A percentile compares a stretch with the other conserved stretches of the same genome.
Evolutionary conservation across 2,113 vertebrate genomes (phyloP).

Genomic region (Elachura formosa): DNA sequence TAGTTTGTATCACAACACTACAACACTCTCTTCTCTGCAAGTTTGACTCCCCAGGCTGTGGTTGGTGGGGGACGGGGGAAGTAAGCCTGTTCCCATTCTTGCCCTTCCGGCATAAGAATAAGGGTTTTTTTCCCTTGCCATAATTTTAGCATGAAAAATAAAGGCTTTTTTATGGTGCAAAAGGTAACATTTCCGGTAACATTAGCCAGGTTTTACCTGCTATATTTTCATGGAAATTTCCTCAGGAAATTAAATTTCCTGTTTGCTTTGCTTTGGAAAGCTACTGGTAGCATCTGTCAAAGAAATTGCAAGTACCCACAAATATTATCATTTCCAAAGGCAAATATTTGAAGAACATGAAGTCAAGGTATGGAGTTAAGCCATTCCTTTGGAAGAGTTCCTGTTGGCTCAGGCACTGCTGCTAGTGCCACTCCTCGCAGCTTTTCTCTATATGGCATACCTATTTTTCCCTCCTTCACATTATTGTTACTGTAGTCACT

Average conservation of each 20-base stretch:
- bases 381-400: conserved; percentile 43
- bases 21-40: background rate
- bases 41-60: background rate
- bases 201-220: background rate
- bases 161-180: background rate
- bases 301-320: conserved; percentile 45
- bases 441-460: background rate
- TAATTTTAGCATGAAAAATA: background rate
- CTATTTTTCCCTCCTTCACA: background rate
- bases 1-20: background rate
- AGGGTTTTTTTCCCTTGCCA: background rate
- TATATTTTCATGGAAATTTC: conserved; percentile 29
- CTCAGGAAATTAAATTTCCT: background rate
- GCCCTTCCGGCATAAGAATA: background rate
- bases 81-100: background rate
- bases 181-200: background rate
- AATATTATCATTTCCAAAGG: conserved; percentile 54
- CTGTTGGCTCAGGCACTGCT: background rate
- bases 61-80: background rate
- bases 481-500: background rate
- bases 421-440: background rate
- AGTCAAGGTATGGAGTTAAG: conserved; percentile 23
- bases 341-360: conserved; percentile 61
- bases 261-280: conserved; percentile 38
- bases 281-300: conserved; percentile 44